These are phyloP conservation scores for Thalassarche chlororhynchos DNA, from an alignment of 2,113 vertebrate genomes.

Conservation along the genomic window DNA sequence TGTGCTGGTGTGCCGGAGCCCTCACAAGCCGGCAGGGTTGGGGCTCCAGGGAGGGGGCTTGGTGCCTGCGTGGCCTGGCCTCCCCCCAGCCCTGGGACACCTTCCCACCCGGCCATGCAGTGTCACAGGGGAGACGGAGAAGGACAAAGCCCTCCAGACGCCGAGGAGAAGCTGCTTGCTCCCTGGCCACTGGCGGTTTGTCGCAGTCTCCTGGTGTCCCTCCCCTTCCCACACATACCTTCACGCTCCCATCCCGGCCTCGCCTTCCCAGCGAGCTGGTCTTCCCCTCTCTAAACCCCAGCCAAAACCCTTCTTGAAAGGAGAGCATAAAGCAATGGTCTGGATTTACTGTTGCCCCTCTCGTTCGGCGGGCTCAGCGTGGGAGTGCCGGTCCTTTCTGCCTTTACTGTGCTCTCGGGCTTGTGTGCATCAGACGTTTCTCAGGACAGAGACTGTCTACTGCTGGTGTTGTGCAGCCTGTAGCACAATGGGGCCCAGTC, in stretches of 20 bases:
- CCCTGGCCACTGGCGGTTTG: background rate
- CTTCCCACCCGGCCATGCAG: rapidly evolving
- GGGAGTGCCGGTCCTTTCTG: background rate
- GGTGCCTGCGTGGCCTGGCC: background rate
- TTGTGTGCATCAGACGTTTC: background rate
- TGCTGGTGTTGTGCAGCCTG: background rate
- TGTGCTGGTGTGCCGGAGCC: background rate
- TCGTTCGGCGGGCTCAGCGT: background rate
- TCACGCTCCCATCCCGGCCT: background rate
- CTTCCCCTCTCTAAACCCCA: background rate
- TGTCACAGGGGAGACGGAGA: background rate
- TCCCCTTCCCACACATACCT: background rate
- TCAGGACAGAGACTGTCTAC: background rate
- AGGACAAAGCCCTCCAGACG: background rate
- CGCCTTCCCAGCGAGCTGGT: background rate
- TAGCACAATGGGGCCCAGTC: background rate
- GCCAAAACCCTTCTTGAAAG: background rate
- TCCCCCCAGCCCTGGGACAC: background rate
- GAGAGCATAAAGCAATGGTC: background rate
- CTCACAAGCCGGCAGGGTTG: rapidly evolving
- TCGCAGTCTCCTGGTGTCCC: background rate
- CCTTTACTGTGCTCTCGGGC: background rate
- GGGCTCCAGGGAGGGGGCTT: background rate
- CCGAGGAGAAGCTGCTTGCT: background rate
- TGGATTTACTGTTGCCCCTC: background rate